phyloP scores from a whole-genome alignment of 2,113 vertebrate genomes.

The Brachionichthys hirsutus region DNA sequence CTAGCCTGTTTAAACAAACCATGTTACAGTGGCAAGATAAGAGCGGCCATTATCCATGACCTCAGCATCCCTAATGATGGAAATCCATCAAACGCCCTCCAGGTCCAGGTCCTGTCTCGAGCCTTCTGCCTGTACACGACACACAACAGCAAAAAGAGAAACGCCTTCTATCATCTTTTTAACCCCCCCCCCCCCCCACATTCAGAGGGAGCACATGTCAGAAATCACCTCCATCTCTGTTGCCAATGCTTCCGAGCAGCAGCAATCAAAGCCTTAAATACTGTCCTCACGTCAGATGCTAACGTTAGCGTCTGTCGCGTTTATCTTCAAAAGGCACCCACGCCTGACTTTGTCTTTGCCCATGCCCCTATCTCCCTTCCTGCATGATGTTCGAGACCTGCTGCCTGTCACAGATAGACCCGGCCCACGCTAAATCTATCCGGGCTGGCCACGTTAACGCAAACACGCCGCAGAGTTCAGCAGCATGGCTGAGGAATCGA shows the following conservation, averaged over 20 bases:
- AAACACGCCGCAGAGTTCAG: conserved; percentile 33
- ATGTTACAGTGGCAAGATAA: conserved; percentile 23
- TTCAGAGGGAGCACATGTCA: conserved; percentile 16
- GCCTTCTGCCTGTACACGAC: not conserved
- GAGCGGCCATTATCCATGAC: conserved; percentile 37
- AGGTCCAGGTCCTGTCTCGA: conserved; percentile 4
- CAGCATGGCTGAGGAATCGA: conserved; percentile 44
- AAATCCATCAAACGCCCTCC: not conserved
- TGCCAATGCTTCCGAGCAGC: conserved; percentile 35
- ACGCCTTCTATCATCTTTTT: conserved; percentile 12
- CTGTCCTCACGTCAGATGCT: conserved; percentile 43
- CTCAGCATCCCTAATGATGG: conserved; percentile 23
- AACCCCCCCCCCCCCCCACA: conserved; percentile 22
- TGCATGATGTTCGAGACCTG: conserved; percentile 57
- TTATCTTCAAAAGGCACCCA: conserved; percentile 63
- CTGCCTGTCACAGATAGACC: conserved; percentile 70
- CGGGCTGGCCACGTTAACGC: conserved; percentile 36
- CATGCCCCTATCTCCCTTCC: conserved; percentile 43
- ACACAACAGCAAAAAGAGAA: not conserved
- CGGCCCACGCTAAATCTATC: conserved; percentile 41
- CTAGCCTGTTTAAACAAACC: conserved; percentile 15
- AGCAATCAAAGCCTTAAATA: conserved; percentile 30
- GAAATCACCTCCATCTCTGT: conserved; percentile 41
- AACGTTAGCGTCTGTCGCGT: conserved; percentile 42
- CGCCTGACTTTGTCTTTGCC: conserved; percentile 53